Evolutionary conservation across 2,113 vertebrate genomes (phyloP), one percentile per base, ranked within the genome.

Genomic region (Pseudonaja textilis): DNA sequence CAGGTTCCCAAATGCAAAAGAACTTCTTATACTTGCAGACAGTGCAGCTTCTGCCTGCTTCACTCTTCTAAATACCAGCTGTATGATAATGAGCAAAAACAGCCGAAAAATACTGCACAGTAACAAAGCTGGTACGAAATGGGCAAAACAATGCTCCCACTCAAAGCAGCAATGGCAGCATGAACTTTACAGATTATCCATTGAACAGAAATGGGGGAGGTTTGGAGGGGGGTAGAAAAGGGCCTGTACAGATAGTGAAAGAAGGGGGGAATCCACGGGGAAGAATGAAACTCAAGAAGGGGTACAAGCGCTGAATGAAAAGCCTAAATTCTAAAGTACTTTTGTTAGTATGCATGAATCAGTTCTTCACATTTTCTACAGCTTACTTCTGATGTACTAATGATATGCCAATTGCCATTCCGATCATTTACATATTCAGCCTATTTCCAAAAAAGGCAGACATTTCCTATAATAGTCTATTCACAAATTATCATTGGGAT

Each of bases 31-130:
- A 97, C 96, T 97, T 97, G 96, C 97, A 98, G 97, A 97, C 97
- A 97, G 97, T 95, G 96, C 97, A 97, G 97, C 97, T 98, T 97
- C 97, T 98, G 98, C 97, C 96, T 97, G 97, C 97, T 97, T 98
- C 97, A 96, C 97, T 97, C 97, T 97, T 98, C 98, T 98, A 97
- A 97, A 97, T 97, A 98, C 98, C 99, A 99, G 99, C 99, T 99
- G 99, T 99, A 99, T 99, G 99, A 97, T 98, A 99, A 99, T 99
- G 98, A 99, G 98, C 94, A 96, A 94, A 97, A 98, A 98, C 97
- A 98, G 98, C 98, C 98, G 98, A 98, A 98, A 98, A 98, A 98
- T 98, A 97, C 98, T 97, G 97, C 97, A 98, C 94, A 97, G 97
- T 98, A 98, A 98, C 98, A 98, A 98, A 98, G 98, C 98, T 97